Percentiles rank a stretch among this genome's conserved stretches.
phyloP scores from a whole-genome alignment of 2,113 vertebrate species.

The Cromileptes altivelis region DNA sequence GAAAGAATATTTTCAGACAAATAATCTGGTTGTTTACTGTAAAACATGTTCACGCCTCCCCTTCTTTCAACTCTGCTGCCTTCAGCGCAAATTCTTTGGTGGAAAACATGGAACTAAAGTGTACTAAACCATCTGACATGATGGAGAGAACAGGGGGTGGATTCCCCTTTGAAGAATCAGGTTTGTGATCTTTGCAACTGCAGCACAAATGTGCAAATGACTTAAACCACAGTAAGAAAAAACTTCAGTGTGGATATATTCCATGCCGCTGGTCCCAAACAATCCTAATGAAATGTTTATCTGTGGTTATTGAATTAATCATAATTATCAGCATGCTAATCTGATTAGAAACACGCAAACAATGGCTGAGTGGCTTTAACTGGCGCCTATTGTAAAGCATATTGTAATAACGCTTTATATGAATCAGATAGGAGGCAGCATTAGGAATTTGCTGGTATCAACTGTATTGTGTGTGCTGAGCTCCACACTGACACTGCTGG shows the following conservation, averaged over 20 bases:
- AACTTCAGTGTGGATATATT: background rate
- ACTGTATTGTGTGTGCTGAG: constrained; percentile 9
- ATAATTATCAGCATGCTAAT: constrained; percentile 31
- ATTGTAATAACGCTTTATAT: constrained; percentile 33
- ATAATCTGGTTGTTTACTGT: constrained; percentile 50
- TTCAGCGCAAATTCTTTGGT: constrained; percentile 40
- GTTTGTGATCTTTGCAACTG: background rate
- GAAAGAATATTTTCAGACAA: constrained; percentile 27
- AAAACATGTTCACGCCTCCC: constrained; percentile 40
- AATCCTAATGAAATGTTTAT: constrained; percentile 36
- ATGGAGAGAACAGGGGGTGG: constrained; percentile 9
- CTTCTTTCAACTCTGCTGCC: constrained; percentile 17
- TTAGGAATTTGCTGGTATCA: constrained; percentile 12
- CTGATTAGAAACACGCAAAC: constrained; percentile 50
- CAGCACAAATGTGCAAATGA: constrained; percentile 2
- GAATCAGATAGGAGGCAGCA: constrained; percentile 34
- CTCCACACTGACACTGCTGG: constrained; percentile 1
- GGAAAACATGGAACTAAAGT: constrained; percentile 21
- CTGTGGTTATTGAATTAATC: constrained; percentile 36
- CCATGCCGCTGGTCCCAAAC: background rate
- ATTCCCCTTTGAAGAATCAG: background rate
- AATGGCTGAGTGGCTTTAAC: constrained; percentile 35
- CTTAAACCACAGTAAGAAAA: background rate
- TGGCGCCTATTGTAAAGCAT: constrained; percentile 9
- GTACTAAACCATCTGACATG: constrained; percentile 10